Percentiles rank a stretch among this genome's conserved stretches.
Conservation (phyloP, 2,797 vertebrate species). For the Ibycter americanus region DNA sequence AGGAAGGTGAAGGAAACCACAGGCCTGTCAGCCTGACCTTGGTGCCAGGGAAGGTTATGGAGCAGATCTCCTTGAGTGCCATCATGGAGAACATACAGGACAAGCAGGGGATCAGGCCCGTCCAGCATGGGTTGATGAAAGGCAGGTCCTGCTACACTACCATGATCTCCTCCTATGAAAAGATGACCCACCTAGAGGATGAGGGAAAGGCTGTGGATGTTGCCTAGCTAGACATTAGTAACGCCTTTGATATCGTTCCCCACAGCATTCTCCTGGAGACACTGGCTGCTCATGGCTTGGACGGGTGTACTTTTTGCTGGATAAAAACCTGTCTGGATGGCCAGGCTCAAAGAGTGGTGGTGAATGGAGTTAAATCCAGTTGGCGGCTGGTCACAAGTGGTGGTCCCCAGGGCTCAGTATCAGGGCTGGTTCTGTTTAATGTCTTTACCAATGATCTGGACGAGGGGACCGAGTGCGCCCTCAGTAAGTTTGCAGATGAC, state of each 20-base stretch:
- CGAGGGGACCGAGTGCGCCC: fast-evolving
- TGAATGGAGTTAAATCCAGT: neutral
- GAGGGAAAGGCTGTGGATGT: neutral
- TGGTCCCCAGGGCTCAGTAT: neutral
- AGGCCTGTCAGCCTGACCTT: neutral
- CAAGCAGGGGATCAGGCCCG: neutral
- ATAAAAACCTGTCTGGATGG: no score
- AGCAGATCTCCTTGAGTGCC: neutral
- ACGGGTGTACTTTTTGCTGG: no score
- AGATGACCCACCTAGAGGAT: fast-evolving
- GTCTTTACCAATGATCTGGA: neutral
- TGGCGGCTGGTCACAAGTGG: fast-evolving
- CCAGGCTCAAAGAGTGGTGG: no score
- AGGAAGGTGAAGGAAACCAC: neutral
- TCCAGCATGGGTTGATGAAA: neutral
- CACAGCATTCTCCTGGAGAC: no score
- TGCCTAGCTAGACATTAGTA: neutral
- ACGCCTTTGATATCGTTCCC: neutral
- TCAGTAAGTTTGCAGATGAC: neutral
- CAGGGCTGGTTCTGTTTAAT: neutral
- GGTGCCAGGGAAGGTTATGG: fast-evolving
- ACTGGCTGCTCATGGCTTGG: no score
- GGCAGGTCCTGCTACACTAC: neutral
- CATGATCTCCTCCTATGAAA: neutral
- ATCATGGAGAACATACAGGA: fast-evolving